Conservation (phyloP, 2,113 vertebrate species). For the Mungos mungo region DNA sequence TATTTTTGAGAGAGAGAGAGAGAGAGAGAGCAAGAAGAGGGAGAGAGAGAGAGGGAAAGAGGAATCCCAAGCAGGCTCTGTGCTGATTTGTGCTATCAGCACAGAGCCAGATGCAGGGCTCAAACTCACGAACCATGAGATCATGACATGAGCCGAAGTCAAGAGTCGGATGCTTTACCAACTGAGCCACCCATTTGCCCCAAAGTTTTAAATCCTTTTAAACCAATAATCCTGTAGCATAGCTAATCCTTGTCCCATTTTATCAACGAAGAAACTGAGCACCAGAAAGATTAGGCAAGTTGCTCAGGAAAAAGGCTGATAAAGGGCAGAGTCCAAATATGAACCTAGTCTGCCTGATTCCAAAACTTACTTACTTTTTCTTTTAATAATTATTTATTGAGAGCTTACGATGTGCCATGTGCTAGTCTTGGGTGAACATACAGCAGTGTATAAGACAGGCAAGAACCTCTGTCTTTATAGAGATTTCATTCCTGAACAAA, state of each 20-base stretch:
- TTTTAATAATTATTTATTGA: conserved; percentile 44
- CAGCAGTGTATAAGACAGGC: not conserved
- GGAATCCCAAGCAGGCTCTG: not conserved
- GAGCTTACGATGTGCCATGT: not conserved
- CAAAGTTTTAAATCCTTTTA: not conserved
- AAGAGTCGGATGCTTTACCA: not conserved
- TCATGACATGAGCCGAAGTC: not conserved
- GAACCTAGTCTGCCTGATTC: not conserved
- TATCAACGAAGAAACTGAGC: conserved; percentile 50
- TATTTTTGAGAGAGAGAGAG: not conserved
- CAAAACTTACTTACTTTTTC: conserved; percentile 28
- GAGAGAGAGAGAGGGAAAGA: not conserved
- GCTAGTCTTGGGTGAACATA: not conserved
- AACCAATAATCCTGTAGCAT: not conserved
- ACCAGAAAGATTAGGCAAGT: not conserved
- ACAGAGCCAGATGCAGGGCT: not conserved
- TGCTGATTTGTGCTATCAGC: not conserved
- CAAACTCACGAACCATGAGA: not conserved
- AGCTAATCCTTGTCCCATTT: conserved; percentile 15
- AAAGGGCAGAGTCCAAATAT: not conserved
- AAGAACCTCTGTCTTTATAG: not conserved
- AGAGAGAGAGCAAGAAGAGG: too few relatives aligned
- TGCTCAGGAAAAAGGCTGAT: not conserved
- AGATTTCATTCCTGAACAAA: conserved; percentile 36
- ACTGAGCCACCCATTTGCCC: not conserved